phyloP scores from a whole-genome alignment of 2,888 invertebrate genomes.

The Laspeyria flexula region DNA sequence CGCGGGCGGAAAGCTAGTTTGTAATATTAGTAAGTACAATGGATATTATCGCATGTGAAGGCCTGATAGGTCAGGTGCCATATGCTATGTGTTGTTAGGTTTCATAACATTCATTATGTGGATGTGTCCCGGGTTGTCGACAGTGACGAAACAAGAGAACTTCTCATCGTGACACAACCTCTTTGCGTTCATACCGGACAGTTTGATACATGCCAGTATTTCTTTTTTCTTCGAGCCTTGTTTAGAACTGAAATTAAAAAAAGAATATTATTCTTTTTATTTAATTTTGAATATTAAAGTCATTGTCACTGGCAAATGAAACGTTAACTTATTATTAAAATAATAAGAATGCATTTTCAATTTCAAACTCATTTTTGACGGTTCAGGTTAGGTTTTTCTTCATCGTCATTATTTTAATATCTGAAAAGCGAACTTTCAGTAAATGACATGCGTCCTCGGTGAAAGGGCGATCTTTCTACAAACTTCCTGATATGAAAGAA shows the following conservation, averaged over 20 bases:
- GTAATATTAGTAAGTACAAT: neutral
- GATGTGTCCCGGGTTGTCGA: conserved; percentile 86
- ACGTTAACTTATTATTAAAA: too few species aligned
- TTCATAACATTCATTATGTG: conserved; percentile 85
- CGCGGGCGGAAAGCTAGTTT: too few species aligned
- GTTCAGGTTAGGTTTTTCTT: too few species aligned
- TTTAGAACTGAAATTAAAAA: conserved; percentile 63
- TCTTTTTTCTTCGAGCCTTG: conserved; percentile 75
- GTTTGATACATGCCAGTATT: conserved; percentile 78
- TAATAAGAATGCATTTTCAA: too few species aligned
- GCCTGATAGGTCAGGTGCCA: conserved; percentile 29
- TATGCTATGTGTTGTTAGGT: conserved; percentile 55
- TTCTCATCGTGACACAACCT: conserved; percentile 73
- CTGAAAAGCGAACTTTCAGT: too few species aligned
- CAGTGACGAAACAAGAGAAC: conserved; percentile 87
- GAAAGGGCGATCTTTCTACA: too few species aligned
- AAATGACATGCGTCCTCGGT: too few species aligned
- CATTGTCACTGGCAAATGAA: neutral
- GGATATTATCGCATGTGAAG: conserved; percentile 30
- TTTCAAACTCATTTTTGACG: too few species aligned
- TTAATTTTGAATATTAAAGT: neutral
- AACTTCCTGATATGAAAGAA: too few species aligned
- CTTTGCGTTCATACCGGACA: conserved; percentile 76
- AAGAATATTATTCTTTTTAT: neutral
- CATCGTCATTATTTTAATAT: too few species aligned